Conservation (phyloP, 2,888 invertebrate species). For the Xestobium rufovillosum region DNA sequence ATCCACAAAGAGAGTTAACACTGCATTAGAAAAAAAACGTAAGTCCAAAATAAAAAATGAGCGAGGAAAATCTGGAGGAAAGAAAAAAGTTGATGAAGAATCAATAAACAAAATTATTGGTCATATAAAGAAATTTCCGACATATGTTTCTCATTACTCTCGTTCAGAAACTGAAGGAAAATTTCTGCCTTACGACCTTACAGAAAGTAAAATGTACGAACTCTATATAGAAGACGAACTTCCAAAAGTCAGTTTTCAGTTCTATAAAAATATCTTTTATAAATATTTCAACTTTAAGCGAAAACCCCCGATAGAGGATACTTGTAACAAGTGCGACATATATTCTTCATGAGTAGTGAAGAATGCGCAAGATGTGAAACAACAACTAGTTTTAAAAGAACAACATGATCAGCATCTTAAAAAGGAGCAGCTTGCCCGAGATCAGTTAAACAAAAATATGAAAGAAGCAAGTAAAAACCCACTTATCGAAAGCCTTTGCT, state of each 20-base stretch:
- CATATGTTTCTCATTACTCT: slow-evolving; percentile 15
- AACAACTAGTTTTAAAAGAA: slow-evolving; percentile 14
- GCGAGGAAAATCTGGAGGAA: slow-evolving; percentile 8
- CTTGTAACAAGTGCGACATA: slow-evolving; percentile 13
- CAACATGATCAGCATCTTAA: slow-evolving; percentile 13
- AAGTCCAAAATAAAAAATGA: slow-evolving; percentile 13
- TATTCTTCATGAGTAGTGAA: slow-evolving; percentile 1
- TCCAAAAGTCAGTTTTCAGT: slow-evolving; percentile 17
- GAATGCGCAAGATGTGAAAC: slow-evolving; percentile 9
- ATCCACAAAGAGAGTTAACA: slow-evolving; percentile 6
- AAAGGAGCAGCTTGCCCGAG: slow-evolving; percentile 12
- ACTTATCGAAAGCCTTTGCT: slow-evolving; percentile 37
- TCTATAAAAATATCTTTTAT: slow-evolving; percentile 17
- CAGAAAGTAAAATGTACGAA: slow-evolving; percentile 5
- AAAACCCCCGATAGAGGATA: slow-evolving; percentile 16
- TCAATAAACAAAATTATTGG: slow-evolving; percentile 17
- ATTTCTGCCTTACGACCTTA: slow-evolving; percentile 14
- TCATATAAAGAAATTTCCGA: slow-evolving; percentile 8
- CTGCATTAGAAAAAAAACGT: slow-evolving; percentile 13
- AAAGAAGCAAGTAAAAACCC: too few relatives aligned
- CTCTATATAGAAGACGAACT: slow-evolving; percentile 13
- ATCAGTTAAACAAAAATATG: too few relatives aligned
- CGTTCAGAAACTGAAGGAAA: slow-evolving; percentile 8
- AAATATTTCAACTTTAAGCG: slow-evolving; percentile 13
- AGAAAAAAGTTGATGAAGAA: slow-evolving; percentile 16